phyloP scores from a whole-genome alignment of 92 coral and sea anemone genomes.

The Virgularia gustaviana region DNA sequence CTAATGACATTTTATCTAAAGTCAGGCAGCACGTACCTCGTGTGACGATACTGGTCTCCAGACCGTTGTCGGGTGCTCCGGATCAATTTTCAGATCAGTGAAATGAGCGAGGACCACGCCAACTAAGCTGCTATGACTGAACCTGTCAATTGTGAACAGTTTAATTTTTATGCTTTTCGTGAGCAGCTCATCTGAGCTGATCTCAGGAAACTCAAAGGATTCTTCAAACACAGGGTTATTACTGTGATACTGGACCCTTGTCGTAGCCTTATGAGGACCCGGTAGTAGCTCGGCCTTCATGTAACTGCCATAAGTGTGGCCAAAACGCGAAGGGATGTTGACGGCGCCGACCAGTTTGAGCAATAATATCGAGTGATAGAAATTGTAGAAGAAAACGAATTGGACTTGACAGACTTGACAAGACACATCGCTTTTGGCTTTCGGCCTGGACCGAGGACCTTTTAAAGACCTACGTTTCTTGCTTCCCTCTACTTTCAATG shows the following conservation, averaged over 20 bases:
- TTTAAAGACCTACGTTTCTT: neutral
- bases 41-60: slow-evolving; percentile 53
- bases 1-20: no score
- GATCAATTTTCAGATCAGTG: slow-evolving; percentile 64
- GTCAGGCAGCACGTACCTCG: no score
- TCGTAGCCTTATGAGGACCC: slow-evolving; percentile 57
- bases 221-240: slow-evolving; percentile 83
- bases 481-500: neutral
- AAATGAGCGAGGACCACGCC: slow-evolving; percentile 67
- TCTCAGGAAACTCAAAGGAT: slow-evolving; percentile 79
- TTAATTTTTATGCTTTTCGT: slow-evolving; percentile 67
- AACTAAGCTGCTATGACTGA: slow-evolving; percentile 70
- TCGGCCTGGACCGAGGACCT: no score
- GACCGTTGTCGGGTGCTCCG: slow-evolving; percentile 66
- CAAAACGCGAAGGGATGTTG: slow-evolving; percentile 71
- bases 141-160: slow-evolving; percentile 65
- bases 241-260: slow-evolving; percentile 63
- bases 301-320: slow-evolving; percentile 67
- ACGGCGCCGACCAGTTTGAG: slow-evolving; percentile 78
- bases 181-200: slow-evolving; percentile 63
- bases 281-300: slow-evolving; percentile 81
- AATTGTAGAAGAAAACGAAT: slow-evolving; percentile 67
- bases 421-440: neutral
- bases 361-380: slow-evolving; percentile 60
- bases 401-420: slow-evolving; percentile 61